These are phyloP conservation scores for Ceyx cyanopectus DNA, from an alignment of 2,113 vertebrate species.

Conservation along the genomic window DNA sequence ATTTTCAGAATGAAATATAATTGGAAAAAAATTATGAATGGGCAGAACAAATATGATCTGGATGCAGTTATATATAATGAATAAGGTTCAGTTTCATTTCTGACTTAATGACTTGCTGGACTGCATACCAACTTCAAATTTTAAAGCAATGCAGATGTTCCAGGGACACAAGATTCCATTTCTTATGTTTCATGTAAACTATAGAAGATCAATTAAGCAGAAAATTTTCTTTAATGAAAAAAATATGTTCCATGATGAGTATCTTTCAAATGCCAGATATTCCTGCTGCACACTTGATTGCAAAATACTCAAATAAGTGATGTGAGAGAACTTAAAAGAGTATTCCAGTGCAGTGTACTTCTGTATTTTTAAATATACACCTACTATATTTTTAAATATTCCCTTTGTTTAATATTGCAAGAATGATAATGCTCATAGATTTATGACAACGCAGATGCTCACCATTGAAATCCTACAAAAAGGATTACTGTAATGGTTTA, in stretches of 20 bases:
- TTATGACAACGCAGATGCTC: background rate
- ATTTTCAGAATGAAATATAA: background rate
- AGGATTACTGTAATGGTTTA: background rate
- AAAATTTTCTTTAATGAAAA: background rate
- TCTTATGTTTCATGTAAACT: background rate
- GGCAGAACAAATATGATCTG: background rate
- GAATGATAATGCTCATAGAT: background rate
- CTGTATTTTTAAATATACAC: background rate
- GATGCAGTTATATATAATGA: background rate
- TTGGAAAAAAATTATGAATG: background rate
- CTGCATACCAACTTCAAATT: background rate
- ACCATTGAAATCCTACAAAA: background rate
- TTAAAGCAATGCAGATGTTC: slow-evolving; percentile 9
- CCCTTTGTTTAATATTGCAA: background rate
- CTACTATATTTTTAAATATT: background rate
- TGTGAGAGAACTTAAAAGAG: background rate
- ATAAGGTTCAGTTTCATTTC: background rate
- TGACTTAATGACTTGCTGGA: background rate
- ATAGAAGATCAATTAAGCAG: background rate
- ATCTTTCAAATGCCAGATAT: background rate
- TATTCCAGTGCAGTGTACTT: background rate
- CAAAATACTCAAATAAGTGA: background rate
- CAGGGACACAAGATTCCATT: background rate
- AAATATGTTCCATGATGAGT: background rate
- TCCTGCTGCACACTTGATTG: background rate